phyloP scores from a whole-genome alignment of 2,888 invertebrate genomes.

The Synergus umbraculus region DNA sequence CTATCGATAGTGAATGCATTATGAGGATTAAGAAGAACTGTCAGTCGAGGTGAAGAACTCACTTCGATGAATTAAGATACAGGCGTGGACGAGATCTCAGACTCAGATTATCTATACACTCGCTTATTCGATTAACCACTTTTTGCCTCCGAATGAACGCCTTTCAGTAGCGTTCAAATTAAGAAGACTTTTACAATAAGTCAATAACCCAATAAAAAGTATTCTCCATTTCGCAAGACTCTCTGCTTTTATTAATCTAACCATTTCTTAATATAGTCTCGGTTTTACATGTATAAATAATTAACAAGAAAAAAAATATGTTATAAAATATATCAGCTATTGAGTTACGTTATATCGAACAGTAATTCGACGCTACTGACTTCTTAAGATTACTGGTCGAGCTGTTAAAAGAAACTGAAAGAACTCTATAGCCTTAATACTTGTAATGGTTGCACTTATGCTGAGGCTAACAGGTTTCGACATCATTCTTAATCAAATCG shows the following conservation, averaged over 20 bases:
- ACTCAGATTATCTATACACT: conserved; percentile 58
- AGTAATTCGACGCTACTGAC: conserved; percentile 1
- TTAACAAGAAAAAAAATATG: neutral
- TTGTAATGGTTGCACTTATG: conserved; percentile 41
- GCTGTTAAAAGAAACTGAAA: conserved; percentile 23
- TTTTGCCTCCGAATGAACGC: conserved; percentile 54
- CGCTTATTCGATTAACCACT: conserved; percentile 58
- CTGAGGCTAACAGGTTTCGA: conserved; percentile 50
- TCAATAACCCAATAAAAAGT: neutral
- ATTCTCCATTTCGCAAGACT: neutral
- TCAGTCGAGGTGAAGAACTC: conserved; percentile 53
- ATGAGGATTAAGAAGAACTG: conserved; percentile 58
- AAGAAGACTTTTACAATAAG: conserved; percentile 43
- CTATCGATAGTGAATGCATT: conserved; percentile 57
- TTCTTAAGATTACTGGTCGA: neutral
- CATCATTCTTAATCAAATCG: conserved; percentile 46
- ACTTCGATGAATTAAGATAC: conserved; percentile 56
- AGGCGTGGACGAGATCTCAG: conserved; percentile 55
- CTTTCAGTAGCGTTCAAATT: conserved; percentile 49
- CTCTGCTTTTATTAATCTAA: neutral
- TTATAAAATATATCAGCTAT: neutral
- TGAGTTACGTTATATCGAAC: neutral
- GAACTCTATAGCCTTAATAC: neutral
- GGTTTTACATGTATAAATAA: neutral
- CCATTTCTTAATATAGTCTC: neutral